These are phyloP conservation scores for Pangasianodon gigas DNA, from an alignment of 2,113 vertebrate genomes.

Conservation along the genomic window DNA sequence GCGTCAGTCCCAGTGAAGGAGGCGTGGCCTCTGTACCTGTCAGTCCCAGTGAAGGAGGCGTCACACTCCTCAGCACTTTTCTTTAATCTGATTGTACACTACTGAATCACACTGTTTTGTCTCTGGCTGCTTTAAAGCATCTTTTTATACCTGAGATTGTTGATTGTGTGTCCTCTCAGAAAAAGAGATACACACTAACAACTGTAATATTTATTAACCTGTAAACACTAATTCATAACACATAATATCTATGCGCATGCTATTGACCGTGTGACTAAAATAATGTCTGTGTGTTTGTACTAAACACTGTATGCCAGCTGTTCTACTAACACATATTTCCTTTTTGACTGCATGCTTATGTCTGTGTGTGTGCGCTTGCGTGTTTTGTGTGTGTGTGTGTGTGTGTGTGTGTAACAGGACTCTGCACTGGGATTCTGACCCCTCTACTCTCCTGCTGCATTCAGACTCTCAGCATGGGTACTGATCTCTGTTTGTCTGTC, in stretches of 20 bases:
- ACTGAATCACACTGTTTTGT: neutral
- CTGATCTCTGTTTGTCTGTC: constrained; percentile 57
- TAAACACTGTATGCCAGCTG: constrained; percentile 22
- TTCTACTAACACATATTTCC: constrained; percentile 45
- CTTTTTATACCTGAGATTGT: neutral
- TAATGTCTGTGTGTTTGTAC: constrained; percentile 24
- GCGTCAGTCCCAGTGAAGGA: too few species aligned
- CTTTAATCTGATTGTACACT: neutral
- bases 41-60: neutral
- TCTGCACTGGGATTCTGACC: constrained; percentile 99
- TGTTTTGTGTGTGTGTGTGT: constrained; percentile 36
- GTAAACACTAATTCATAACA: constrained; percentile 5
- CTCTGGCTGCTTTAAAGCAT: neutral
- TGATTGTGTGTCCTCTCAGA: neutral
- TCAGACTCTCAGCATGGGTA: constrained; percentile 99
- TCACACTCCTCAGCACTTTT: neutral
- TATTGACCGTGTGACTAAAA: neutral
- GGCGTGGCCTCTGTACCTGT: too few species aligned
- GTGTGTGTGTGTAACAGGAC: constrained; percentile 83
- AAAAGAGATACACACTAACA: neutral
- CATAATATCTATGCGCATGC: neutral
- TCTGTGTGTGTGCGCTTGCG: neutral
- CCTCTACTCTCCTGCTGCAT: constrained; percentile 98
- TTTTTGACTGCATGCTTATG: constrained; percentile 44
- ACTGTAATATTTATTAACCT: neutral